phyloP scores from a whole-genome alignment of 2,797 vertebrate species.

The Toxotes lorentzi region DNA sequence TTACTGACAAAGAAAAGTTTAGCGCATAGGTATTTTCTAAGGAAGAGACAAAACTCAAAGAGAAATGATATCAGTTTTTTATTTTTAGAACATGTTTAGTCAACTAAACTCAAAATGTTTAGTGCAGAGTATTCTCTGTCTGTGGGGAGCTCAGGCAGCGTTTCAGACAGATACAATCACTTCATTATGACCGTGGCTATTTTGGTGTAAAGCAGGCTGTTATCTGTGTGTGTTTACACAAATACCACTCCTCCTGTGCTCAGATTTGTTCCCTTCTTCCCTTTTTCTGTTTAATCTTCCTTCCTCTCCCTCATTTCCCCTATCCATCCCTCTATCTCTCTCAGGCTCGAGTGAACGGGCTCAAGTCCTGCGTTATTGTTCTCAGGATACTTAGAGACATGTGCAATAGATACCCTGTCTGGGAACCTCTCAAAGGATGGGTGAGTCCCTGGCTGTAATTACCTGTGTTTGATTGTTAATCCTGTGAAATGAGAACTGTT shows the following conservation, averaged over 20 bases:
- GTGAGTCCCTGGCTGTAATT: conserved; percentile 85
- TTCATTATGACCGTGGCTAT: conserved; percentile 40
- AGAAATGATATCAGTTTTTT: not conserved
- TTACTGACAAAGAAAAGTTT: conserved; percentile 53
- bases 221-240: conserved; percentile 45
- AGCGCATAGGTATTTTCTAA: conserved; percentile 31
- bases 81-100: conserved; percentile 22
- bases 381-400: conserved; percentile 98
- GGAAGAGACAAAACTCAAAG: conserved; percentile 1
- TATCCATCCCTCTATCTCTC: conserved; percentile 35
- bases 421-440: conserved; percentile 98
- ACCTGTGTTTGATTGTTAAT: conserved; percentile 25
- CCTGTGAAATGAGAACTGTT: not conserved
- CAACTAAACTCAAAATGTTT: conserved; percentile 4
- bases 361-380: conserved; percentile 99
- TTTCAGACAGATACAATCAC: conserved; percentile 41
- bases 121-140: conserved; percentile 12
- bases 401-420: conserved; percentile 96
- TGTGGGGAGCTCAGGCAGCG: conserved; percentile 31
- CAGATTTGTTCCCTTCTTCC: conserved; percentile 47
- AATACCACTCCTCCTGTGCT: conserved; percentile 39
- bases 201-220: conserved; percentile 47
- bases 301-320: conserved; percentile 25
- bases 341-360: conserved; percentile 98
- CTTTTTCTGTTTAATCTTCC: conserved; percentile 46